phyloP scores from a whole-genome alignment of 2,113 vertebrate species.

The Glaucomys volans region DNA sequence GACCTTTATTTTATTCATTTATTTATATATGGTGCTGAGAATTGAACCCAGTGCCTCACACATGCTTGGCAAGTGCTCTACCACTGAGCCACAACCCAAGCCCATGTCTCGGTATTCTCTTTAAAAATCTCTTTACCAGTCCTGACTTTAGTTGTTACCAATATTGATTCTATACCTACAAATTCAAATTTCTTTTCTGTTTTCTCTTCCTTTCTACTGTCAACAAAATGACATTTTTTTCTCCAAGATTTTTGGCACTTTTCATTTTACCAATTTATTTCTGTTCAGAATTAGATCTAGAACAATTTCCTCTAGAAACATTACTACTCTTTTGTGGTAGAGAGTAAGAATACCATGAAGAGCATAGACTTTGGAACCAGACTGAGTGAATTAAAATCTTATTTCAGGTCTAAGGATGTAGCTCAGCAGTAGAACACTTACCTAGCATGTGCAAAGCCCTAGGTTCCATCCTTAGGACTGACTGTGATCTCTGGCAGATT shows the following conservation, averaged over 20 bases:
- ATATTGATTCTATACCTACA: background rate
- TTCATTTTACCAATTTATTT: background rate
- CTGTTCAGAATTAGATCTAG: background rate
- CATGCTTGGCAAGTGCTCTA: no score
- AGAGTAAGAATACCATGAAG: background rate
- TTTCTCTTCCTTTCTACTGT: background rate
- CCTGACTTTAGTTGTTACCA: background rate
- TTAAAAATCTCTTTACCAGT: background rate
- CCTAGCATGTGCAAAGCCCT: background rate
- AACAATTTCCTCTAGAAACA: background rate
- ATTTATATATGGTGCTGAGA: no score
- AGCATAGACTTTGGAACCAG: background rate
- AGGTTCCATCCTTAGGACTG: background rate
- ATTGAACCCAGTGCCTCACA: no score
- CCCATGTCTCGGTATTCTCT: background rate
- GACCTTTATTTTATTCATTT: no score
- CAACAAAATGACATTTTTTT: constrained; percentile 5
- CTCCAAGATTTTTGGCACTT: background rate
- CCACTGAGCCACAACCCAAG: no score
- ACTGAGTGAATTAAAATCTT: background rate
- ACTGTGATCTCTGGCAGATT: background rate
- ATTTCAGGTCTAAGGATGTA: background rate
- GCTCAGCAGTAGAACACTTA: background rate
- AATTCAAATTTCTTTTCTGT: background rate
- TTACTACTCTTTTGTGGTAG: background rate